Conservation (phyloP, 2,797 vertebrate species). For the Neomorphus geoffroyi region DNA sequence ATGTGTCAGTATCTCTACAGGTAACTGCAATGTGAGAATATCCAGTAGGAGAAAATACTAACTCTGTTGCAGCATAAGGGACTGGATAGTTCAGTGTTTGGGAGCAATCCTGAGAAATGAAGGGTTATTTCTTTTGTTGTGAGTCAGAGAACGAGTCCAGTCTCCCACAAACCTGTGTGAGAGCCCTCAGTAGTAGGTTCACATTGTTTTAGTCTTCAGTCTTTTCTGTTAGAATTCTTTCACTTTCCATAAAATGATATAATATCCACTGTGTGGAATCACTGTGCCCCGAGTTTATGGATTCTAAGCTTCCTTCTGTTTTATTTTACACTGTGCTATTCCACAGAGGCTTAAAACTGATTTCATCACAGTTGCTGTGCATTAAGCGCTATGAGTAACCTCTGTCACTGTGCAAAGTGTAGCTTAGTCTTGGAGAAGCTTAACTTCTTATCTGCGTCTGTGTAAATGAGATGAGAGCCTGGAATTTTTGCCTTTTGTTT, state of each 20-base stretch:
- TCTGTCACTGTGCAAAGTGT: neutral
- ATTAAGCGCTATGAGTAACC: neutral
- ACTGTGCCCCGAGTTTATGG: neutral
- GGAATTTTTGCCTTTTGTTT: neutral
- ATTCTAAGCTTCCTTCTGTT: neutral
- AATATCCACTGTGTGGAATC: neutral
- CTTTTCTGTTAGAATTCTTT: neutral
- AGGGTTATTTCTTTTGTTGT: neutral
- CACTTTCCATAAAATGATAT: neutral
- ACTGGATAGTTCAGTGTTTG: neutral
- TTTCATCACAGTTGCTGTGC: neutral
- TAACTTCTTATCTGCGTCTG: neutral
- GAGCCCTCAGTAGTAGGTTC: neutral
- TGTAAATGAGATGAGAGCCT: neutral
- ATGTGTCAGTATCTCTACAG: neutral
- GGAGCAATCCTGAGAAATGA: neutral
- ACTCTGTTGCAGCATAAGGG: neutral
- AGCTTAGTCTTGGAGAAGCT: neutral
- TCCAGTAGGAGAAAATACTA: neutral
- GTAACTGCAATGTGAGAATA: neutral
- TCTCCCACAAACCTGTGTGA: neutral
- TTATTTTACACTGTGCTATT: neutral
- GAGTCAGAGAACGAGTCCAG: neutral
- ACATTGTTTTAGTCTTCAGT: neutral
- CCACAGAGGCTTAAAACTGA: neutral